Percentiles rank a stretch among this genome's conserved stretches.
phyloP scores from a whole-genome alignment of 1,140 invertebrate species.

The Pygmarrhopalites habei region DNA sequence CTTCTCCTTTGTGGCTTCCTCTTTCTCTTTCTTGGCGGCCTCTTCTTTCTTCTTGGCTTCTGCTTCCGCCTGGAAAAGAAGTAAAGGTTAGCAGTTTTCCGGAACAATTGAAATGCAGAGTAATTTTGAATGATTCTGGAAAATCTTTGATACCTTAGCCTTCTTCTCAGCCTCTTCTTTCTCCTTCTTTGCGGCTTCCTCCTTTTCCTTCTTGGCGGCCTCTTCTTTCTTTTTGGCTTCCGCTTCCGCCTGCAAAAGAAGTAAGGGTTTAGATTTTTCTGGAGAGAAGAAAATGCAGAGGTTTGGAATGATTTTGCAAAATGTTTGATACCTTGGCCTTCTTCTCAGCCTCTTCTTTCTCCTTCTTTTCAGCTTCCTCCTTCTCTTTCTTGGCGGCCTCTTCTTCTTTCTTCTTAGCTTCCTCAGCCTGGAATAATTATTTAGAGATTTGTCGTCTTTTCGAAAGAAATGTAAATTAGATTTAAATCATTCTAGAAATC shows the following conservation, averaged over 20 bases:
- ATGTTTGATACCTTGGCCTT: background rate
- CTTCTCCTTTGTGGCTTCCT: constrained; percentile 25
- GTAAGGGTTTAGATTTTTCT: background rate
- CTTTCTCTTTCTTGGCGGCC: background rate
- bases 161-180: constrained; percentile 33
- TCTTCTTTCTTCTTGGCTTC: background rate
- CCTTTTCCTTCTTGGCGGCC: constrained; percentile 35
- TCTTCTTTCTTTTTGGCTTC: constrained; percentile 29
- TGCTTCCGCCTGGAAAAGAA: background rate
- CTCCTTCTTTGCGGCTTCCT: constrained; percentile 31
- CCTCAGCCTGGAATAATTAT: background rate
- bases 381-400: background rate
- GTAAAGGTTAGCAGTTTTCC: background rate
- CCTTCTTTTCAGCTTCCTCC: background rate
- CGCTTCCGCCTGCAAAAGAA: background rate
- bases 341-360: constrained; percentile 36
- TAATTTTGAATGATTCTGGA: background rate
- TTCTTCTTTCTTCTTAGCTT: constrained; percentile 2
- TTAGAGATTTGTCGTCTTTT: background rate
- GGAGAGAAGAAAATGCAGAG: background rate
- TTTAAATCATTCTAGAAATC: background rate
- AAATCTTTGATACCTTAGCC: constrained; percentile 13
- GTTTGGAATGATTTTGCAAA: background rate
- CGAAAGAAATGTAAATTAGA: background rate
- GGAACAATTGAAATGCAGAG: background rate